phyloP scores from a whole-genome alignment of 2,888 invertebrate species.

The Hoplodrina blanda region DNA sequence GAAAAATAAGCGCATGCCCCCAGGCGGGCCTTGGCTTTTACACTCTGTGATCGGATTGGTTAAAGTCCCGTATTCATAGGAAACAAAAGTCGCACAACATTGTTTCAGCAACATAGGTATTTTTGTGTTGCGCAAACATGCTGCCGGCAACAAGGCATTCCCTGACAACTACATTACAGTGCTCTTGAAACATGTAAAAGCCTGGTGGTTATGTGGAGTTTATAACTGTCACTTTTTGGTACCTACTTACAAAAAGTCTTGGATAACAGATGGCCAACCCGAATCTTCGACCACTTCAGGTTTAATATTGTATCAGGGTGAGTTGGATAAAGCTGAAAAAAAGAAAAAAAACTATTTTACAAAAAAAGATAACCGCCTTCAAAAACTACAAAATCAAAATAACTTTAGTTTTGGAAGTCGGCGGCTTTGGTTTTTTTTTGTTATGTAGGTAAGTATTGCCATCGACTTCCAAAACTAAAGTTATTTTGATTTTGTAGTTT shows the following conservation, averaged over 20 bases:
- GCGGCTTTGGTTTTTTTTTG: too few relatives aligned
- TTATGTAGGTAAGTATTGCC: too few relatives aligned
- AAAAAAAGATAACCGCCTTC: too few relatives aligned
- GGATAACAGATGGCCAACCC: too few relatives aligned
- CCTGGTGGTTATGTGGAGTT: neutral
- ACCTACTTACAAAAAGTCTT: neutral
- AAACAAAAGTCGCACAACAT: neutral
- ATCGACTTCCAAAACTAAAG: too few relatives aligned
- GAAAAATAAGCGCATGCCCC: neutral
- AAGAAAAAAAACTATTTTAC: too few relatives aligned
- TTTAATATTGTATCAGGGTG: neutral
- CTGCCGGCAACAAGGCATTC: neutral
- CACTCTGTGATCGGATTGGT: neutral
- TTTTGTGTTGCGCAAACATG: neutral
- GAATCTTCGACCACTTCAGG: too few relatives aligned
- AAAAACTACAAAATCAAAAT: too few relatives aligned
- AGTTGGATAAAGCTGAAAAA: conserved; percentile 31
- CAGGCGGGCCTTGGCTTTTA: neutral
- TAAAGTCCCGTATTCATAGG: neutral
- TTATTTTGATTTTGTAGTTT: too few relatives aligned
- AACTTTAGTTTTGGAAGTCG: too few relatives aligned
- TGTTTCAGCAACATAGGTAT: conserved; percentile 13
- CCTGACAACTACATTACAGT: neutral
- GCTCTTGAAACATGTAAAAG: neutral
- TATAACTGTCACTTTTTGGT: neutral